Base-by-base conservation (phyloP, 2,888 invertebrate genomes). In the Agrochola litura region DNA sequence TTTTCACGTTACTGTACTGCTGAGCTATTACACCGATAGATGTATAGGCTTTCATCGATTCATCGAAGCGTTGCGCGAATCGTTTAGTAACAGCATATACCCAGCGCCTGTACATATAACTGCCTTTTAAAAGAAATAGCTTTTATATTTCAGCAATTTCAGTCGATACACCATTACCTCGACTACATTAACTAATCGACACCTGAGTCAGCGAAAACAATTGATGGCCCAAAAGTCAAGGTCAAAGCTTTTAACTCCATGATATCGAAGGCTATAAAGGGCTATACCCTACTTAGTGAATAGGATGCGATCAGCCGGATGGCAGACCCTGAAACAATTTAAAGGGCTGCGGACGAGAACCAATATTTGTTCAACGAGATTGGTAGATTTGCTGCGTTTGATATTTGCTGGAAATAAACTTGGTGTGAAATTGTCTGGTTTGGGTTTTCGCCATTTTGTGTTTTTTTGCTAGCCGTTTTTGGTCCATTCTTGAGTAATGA, bases 311-410 rank as follows among this genome's bases (percentile, higher is more conserved):
- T 80, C 84, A 76, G 43, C n/a, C 14, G 43, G 60, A 43, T 63
- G 56, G 77, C 60, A 56, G 63, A 52, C 73, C 73, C 72, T 56
- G 64, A 78, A 76, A 77, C 72, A 73, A 78, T 82, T 73, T 73
- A 67, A 77, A 76, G 69, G 79, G 74, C 61, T 76, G 56, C 73
- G 69, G 52, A 68, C 58, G 66, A 54, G 60, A 81, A 82, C 82
- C 82, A 86, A 89, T 87, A 85, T 89, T 85, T 84, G 81, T 41
- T 52, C 66, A 68, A 64, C 61, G 68, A 71, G 77, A 89, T 88
- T 82, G 84, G 79, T 73, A 76, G 77, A 85, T 79, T 77, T 75
- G 68, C 77, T 54, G 63, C 73, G 52, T 75, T 79, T 76, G 58
- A 79, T 83, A 81, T 81, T 88, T 74, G 63, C 60, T 58, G 25